A percentile compares a stretch with the other conserved stretches of the same genome.
Conservation (phyloP, 2,888 invertebrate species). For the Horisme vitalbata region DNA sequence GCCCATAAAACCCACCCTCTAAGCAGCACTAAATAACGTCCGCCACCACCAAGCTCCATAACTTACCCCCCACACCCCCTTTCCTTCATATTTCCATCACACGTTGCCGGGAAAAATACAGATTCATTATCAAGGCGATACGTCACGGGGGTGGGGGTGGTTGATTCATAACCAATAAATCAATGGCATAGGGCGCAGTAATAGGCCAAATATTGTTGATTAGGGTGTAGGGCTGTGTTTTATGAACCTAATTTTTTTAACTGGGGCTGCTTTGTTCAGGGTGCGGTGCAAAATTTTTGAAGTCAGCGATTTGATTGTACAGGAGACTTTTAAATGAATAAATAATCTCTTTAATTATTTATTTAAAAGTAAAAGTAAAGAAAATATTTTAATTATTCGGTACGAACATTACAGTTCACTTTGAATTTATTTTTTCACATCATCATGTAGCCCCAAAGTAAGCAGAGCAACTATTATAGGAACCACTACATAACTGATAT, state of each 20-base stretch:
- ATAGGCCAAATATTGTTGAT: conserved; percentile 75
- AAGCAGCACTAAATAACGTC: conserved; percentile 39
- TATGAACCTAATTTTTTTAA: conserved; percentile 18
- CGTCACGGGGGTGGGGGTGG: conserved; percentile 57
- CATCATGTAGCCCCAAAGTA: too few relatives aligned
- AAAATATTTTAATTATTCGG: too few relatives aligned
- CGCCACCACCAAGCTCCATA: conserved; percentile 42
- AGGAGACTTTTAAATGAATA: too few relatives aligned
- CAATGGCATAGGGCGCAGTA: conserved; percentile 71
- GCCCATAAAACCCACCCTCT: conserved; percentile 34
- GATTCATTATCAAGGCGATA: conserved; percentile 79
- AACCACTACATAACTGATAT: too few relatives aligned
- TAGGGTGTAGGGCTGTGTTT: conserved; percentile 27
- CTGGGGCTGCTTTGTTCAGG: not conserved
- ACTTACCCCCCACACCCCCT: conserved; percentile 51
- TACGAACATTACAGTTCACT: too few relatives aligned
- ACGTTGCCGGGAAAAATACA: conserved; percentile 71
- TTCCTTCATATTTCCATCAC: conserved; percentile 75
- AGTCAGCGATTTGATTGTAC: too few relatives aligned
- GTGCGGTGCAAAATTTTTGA: too few relatives aligned
- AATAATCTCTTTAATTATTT: too few relatives aligned
- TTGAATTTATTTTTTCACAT: too few relatives aligned
- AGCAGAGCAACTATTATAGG: too few relatives aligned
- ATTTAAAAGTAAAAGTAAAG: too few relatives aligned
- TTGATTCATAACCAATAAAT: conserved; percentile 82